Conservation (phyloP, 2,888 invertebrate genomes). For the Dinocampus coccinellae region DNA sequence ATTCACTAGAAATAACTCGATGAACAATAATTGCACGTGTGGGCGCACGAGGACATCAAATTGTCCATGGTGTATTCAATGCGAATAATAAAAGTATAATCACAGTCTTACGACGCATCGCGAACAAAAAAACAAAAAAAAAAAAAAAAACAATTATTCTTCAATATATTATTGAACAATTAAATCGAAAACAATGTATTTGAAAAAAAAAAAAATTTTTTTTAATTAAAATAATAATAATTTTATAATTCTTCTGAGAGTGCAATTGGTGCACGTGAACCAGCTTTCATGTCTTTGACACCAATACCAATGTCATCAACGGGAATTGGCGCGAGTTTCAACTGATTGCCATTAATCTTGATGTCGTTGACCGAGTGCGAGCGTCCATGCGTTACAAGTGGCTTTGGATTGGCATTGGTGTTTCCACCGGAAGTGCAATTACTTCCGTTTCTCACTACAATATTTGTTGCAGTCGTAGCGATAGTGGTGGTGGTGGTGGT, state of each 20-base stretch:
- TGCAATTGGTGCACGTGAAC: conserved; percentile 64
- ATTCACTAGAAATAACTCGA: conserved; percentile 37
- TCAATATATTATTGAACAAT: no score
- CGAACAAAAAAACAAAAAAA: no score
- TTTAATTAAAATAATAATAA: neutral
- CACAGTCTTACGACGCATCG: conserved; percentile 28
- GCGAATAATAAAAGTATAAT: conserved; percentile 33
- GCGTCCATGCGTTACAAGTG: conserved; percentile 74
- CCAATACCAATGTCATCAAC: conserved; percentile 75
- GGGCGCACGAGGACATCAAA: neutral
- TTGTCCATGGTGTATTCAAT: conserved; percentile 15
- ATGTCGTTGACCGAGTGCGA: conserved; percentile 83
- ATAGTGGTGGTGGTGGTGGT: neutral
- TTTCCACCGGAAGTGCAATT: conserved; percentile 42
- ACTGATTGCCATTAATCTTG: conserved; percentile 80
- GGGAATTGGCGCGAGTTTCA: conserved; percentile 78
- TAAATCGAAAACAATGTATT: neutral
- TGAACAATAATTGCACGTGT: conserved; percentile 17
- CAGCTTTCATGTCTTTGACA: conserved; percentile 65
- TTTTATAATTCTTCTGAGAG: conserved; percentile 64
- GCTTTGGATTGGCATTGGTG: conserved; percentile 67
- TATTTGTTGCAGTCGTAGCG: neutral
- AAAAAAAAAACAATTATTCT: neutral
- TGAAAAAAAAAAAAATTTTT: neutral
- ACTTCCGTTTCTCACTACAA: neutral